phyloP scores from a whole-genome alignment of 2,797 vertebrate species.

The Tadarida brasiliensis region DNA sequence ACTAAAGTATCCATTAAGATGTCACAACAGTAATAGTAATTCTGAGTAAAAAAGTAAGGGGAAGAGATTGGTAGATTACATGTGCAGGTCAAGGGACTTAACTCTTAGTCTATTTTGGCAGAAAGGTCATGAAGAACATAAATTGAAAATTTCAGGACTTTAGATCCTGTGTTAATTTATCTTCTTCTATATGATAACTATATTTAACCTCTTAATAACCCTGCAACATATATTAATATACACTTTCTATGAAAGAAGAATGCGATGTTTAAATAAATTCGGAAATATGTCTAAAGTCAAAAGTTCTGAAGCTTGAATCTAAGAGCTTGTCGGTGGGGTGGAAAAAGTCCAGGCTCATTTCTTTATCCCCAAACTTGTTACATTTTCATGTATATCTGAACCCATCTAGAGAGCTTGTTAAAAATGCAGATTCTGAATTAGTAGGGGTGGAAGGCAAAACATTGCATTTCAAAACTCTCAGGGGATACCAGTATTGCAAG shows the following conservation, averaged over 20 bases:
- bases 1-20: background rate
- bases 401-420: background rate
- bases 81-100: too few species aligned
- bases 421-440: conserved; percentile 4
- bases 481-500: rapidly evolving
- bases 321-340: background rate
- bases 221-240: background rate
- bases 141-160: background rate
- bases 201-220: background rate
- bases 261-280: background rate
- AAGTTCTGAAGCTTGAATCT: background rate
- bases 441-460: background rate
- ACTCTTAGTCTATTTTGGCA: background rate
- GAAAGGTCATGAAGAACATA: background rate
- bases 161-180: background rate
- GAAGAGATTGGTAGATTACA: background rate
- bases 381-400: background rate
- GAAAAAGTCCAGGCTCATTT: background rate
- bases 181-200: background rate
- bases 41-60: background rate
- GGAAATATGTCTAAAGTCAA: background rate
- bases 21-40: background rate
- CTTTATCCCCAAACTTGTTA: background rate
- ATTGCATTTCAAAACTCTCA: background rate
- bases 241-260: background rate